Evolutionary conservation across 2,888 invertebrate species (phyloP), one percentile per base, ranked within the genome.

Genomic region (Latrodectus elegans): DNA sequence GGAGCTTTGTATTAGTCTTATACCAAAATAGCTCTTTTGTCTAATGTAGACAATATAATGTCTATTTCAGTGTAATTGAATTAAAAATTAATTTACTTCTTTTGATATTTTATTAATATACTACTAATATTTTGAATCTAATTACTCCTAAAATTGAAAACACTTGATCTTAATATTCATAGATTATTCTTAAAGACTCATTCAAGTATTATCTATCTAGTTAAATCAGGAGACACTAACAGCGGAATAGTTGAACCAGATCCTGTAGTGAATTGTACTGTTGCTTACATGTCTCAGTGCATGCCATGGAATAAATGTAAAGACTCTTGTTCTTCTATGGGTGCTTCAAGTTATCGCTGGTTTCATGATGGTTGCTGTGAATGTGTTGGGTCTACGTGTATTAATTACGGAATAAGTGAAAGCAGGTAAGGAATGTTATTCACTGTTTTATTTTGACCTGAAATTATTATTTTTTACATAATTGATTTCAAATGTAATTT

Each of bases 321-420:
- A 90, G 94, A 94, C 75, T 95, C 95, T 49, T 98, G 98, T 92
- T 94, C 94, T 90, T 95, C 96, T 14, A 96, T 96, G 95, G 96
- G 96, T 60, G 95, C 97, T 0, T 94, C 95, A 76, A 95, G 95
- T 91, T 97, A 94, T 93, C 95, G 97, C 72, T 97, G 97, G 97
- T 97, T 97, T 93, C 97, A 97, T 92, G 96, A 97, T 91, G 97
- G 97, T 1, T 98, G 98, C 92, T 98, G 98, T 92, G 96, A 98
- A 92, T 98, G 98, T 92, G 95, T 97, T 76, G 97, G 97, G 0
- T 95, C 95, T 89, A 95, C 95, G 73, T 98, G 97, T 92, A 94
- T 97, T 89, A 96, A 96, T 92, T 97, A 97, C 92, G 98, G 97
- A 1, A 95, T 97, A 89, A 96, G 96, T 91, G 96, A 97, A 91